Conservation (phyloP, 30 jellyfish, hydroid and myxozoan genomes). For the Sanderia malayensis region DNA sequence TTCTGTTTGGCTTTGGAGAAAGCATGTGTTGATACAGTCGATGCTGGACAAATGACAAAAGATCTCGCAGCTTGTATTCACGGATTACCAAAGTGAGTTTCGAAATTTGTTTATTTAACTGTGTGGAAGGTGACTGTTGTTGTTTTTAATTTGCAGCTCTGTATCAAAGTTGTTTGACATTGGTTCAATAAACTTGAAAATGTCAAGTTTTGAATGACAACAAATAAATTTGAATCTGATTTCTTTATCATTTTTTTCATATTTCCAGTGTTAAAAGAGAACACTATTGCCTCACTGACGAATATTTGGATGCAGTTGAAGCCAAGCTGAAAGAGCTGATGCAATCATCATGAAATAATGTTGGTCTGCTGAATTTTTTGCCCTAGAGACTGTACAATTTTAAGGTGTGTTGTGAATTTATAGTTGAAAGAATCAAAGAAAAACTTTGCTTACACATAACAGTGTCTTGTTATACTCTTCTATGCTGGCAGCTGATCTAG, state of each 20-base stretch:
- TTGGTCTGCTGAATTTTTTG: too few species aligned
- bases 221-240: background rate
- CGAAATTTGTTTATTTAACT: background rate
- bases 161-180: background rate
- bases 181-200: background rate
- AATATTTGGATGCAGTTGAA: constrained; percentile 91
- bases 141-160: background rate
- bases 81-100: constrained; percentile 84
- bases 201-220: background rate
- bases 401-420: too few species aligned
- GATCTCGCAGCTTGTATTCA: constrained; percentile 97
- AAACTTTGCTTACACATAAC: too few species aligned
- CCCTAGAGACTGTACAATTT: too few species aligned
- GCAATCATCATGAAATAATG: background rate
- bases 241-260: background rate
- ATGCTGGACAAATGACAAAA: constrained; percentile 88
- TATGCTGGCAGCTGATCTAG: too few species aligned
- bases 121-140: too few species aligned
- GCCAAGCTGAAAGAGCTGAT: constrained; percentile 46
- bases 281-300: constrained; percentile 91
- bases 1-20: constrained; percentile 82
- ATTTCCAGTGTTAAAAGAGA: constrained; percentile 80
- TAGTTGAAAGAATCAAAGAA: too few species aligned
- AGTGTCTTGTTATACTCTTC: too few species aligned
- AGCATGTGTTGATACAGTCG: constrained; percentile 93